A percentile compares a stretch with the other conserved stretches of the same genome.
phyloP scores from a whole-genome alignment of 2,888 invertebrate genomes.

The Mythimna vitellina region DNA sequence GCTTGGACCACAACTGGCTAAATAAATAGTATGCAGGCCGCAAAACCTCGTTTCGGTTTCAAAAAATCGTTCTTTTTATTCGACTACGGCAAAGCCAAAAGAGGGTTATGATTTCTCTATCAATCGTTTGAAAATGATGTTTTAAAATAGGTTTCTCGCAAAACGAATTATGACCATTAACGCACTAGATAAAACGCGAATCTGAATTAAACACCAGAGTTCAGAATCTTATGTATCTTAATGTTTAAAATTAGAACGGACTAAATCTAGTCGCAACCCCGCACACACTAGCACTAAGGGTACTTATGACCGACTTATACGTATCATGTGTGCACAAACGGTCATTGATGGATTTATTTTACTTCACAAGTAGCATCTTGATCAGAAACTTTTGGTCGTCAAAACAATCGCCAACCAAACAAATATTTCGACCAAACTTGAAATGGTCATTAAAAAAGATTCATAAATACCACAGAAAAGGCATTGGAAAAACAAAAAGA shows the following conservation, averaged over 20 bases:
- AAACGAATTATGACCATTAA: background rate
- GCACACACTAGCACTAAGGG: background rate
- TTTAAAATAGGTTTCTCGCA: background rate
- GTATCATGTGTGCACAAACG: background rate
- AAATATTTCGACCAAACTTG: background rate
- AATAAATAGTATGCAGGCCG: background rate
- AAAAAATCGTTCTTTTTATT: background rate
- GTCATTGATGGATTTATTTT: background rate
- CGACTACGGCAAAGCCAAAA: no score
- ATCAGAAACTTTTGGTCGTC: background rate
- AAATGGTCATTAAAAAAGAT: background rate
- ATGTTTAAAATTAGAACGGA: background rate
- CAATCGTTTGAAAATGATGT: background rate
- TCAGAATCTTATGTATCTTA: no score
- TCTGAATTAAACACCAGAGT: background rate
- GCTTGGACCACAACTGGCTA: background rate
- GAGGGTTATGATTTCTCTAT: background rate
- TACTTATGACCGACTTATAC: background rate
- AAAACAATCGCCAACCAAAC: background rate
- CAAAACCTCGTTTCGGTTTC: background rate
- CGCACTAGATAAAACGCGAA: background rate
- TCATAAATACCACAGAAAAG: background rate
- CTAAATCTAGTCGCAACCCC: background rate
- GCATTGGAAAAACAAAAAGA: background rate
- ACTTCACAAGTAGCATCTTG: background rate